Conservation (phyloP, 1,140 invertebrate species). For the Macrobrachium nipponense region DNA sequence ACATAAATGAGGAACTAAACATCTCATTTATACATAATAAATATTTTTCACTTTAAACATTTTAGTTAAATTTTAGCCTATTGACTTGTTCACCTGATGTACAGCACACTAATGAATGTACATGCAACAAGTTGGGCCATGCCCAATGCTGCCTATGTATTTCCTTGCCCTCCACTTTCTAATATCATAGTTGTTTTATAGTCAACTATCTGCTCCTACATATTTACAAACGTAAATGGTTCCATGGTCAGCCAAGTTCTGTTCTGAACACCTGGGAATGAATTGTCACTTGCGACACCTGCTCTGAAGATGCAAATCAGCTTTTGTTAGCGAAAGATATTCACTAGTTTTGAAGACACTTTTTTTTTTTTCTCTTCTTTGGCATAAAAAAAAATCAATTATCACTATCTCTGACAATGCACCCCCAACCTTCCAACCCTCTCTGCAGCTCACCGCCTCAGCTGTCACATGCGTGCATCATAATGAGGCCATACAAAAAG, state of each 20-base stretch:
- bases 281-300: conserved; percentile 42
- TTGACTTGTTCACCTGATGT: background rate
- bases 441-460: conserved; percentile 33
- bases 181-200: conserved; percentile 42
- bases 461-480: conserved; percentile 46
- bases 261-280: conserved; percentile 54
- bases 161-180: conserved; percentile 35
- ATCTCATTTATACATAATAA: background rate
- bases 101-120: conserved; percentile 9
- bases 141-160: conserved; percentile 25
- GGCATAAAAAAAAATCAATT: conserved; percentile 43
- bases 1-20: background rate
- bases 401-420: conserved; percentile 29
- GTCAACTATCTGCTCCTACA: conserved; percentile 40
- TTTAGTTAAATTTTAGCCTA: too few relatives aligned
- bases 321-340: conserved; percentile 32
- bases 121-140: conserved; percentile 22
- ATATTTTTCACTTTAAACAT: too few relatives aligned
- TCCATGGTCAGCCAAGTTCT: conserved; percentile 46
- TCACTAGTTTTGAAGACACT: conserved; percentile 46
- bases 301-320: conserved; percentile 44
- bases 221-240: conserved; percentile 45
- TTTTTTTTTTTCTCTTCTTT: conserved; percentile 56
- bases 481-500: conserved; percentile 56
- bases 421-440: conserved; percentile 4